Evolutionary conservation across 2,113 vertebrate genomes (phyloP).

Genomic region (Bos javanicus): DNA sequence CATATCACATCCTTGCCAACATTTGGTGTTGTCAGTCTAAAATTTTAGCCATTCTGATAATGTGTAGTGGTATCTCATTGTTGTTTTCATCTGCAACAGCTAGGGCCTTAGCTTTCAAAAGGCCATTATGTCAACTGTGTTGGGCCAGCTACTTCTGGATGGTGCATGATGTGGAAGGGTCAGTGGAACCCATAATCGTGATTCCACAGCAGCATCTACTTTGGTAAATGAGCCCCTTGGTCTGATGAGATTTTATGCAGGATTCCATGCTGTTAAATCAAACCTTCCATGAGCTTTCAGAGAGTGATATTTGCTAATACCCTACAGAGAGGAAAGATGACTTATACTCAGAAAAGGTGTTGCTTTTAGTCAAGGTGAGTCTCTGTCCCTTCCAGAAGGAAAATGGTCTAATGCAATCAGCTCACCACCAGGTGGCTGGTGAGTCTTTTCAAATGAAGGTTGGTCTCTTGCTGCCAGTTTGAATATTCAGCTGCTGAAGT

Average conservation of each 20-base stretch:
- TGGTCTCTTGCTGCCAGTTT: not conserved
- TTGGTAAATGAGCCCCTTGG: not conserved
- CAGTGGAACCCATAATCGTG: not conserved
- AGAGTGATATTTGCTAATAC: not conserved
- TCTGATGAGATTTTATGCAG: not conserved
- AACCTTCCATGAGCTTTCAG: not conserved
- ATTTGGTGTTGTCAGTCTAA: not conserved
- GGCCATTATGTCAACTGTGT: not conserved
- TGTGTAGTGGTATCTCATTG: not conserved
- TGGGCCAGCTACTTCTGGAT: not conserved
- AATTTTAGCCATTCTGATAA: not conserved
- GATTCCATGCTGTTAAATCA: not conserved
- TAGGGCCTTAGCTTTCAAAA: not conserved
- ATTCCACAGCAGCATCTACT: not conserved
- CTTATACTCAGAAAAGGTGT: not conserved
- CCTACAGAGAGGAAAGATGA: not conserved
- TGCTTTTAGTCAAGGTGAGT: not conserved
- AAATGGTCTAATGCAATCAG: not conserved
- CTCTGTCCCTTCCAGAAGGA: not conserved
- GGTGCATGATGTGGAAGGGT: not conserved
- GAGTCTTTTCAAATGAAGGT: not conserved
- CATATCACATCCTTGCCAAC: not conserved
- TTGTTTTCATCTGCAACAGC: not conserved
- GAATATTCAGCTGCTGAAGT: not conserved
- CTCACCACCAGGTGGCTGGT: not conserved